Evolutionary conservation across 2,888 invertebrate species (phyloP).

Genomic region (Chromoteleia sp.): DNA sequence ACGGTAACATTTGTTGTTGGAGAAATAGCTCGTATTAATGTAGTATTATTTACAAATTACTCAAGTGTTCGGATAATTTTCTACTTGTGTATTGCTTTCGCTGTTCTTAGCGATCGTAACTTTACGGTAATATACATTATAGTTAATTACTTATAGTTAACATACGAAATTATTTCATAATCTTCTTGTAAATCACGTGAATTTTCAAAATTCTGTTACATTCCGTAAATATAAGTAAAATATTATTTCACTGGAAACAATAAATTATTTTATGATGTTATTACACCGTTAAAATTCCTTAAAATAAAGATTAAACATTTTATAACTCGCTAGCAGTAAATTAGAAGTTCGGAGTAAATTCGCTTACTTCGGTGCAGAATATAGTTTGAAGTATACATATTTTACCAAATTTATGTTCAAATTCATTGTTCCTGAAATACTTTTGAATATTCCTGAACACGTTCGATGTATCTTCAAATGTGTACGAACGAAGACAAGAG

Average conservation of each 20-base stretch:
- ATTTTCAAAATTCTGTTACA: slow-evolving; percentile 15
- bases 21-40: background rate
- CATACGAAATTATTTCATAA: slow-evolving; percentile 17
- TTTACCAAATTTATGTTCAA: too few relatives aligned
- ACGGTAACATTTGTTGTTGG: background rate
- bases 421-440: too few relatives aligned
- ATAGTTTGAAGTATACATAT: too few relatives aligned
- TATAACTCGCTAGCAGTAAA: too few relatives aligned
- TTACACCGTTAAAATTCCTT: too few relatives aligned
- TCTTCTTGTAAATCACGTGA: slow-evolving; percentile 8
- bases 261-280: background rate
- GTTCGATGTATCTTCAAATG: too few relatives aligned
- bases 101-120: slow-evolving; percentile 21
- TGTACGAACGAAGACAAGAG: too few relatives aligned
- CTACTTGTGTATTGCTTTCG: background rate
- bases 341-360: too few relatives aligned
- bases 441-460: too few relatives aligned
- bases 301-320: too few relatives aligned
- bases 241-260: background rate
- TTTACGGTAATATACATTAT: slow-evolving; percentile 19
- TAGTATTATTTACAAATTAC: slow-evolving; percentile 12
- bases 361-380: too few relatives aligned
- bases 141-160: background rate
- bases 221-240: background rate
- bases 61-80: slow-evolving; percentile 8